These are phyloP conservation scores for Betta splendens DNA, from an alignment of 2,797 vertebrate genomes.

Conservation along the genomic window DNA sequence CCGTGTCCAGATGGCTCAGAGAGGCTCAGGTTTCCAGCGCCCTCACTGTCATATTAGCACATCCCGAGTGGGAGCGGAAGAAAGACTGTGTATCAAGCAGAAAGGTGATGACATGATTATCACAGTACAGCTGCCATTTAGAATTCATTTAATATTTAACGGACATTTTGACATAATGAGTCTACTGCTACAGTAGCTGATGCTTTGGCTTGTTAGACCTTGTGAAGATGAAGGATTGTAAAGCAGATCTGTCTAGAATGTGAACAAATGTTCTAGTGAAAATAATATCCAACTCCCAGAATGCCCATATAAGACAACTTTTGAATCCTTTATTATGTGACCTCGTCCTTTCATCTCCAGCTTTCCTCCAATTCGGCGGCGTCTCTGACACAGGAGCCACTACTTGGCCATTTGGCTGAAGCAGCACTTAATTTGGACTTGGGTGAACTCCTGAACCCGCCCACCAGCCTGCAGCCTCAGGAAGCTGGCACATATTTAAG, in stretches of 20 bases:
- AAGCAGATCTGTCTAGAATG: not conserved
- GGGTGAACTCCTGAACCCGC: conserved; percentile 73
- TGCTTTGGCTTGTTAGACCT: not conserved
- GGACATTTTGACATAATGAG: not conserved
- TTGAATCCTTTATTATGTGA: not conserved
- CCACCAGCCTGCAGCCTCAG: conserved; percentile 51
- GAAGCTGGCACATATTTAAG: conserved; percentile 79
- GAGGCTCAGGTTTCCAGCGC: conserved; percentile 51
- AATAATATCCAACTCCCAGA: not conserved
- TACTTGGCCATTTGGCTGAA: conserved; percentile 70
- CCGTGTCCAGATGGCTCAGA: conserved; percentile 52
- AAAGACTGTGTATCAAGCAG: conserved; percentile 12
- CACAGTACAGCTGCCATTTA: not conserved
- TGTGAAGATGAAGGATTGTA: not conserved
- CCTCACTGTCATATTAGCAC: conserved; percentile 59
- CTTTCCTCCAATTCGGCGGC: conserved; percentile 64
- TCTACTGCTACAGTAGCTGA: not conserved
- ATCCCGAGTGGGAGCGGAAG: conserved; percentile 26
- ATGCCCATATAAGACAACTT: not conserved
- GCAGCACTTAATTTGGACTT: conserved; percentile 85
- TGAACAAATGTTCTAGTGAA: not conserved
- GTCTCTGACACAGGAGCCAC: conserved; percentile 67
- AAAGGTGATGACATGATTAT: conserved; percentile 7
- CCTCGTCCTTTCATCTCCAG: conserved; percentile 23
- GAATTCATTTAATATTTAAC: too few relatives aligned